phyloP scores from a whole-genome alignment of 2,888 invertebrate species.

The Lomographa bimaculata region DNA sequence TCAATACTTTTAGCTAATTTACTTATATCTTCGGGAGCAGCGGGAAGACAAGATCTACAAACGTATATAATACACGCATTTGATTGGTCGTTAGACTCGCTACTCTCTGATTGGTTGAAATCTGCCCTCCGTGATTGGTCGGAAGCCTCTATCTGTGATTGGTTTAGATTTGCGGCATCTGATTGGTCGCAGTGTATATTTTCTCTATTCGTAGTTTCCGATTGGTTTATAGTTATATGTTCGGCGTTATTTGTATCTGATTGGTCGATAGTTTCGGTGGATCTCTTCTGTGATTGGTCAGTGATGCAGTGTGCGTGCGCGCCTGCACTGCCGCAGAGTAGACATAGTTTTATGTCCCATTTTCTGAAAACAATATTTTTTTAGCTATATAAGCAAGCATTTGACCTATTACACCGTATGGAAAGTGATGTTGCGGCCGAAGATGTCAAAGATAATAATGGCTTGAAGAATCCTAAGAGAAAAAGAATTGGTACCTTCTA shows the following conservation, averaged over 20 bases:
- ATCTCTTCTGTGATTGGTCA: constrained; percentile 15
- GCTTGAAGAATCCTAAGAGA: too few species aligned
- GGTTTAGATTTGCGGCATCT: neutral
- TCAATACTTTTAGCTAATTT: constrained; percentile 43
- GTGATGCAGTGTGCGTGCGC: constrained; percentile 46
- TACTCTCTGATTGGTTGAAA: too few species aligned
- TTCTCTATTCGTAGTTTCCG: neutral
- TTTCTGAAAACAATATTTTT: constrained; percentile 41
- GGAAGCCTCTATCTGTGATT: neutral
- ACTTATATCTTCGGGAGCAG: constrained; percentile 47
- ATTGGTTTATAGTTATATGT: constrained; percentile 1
- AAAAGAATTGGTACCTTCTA: too few species aligned
- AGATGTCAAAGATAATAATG: too few species aligned
- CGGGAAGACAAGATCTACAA: constrained; percentile 52
- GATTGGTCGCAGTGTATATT: neutral
- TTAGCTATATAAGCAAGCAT: too few species aligned
- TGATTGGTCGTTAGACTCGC: neutral
- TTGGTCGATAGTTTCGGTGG: constrained; percentile 3
- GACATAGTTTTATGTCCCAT: constrained; percentile 63
- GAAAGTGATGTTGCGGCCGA: too few species aligned
- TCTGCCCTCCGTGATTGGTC: constrained; percentile 2
- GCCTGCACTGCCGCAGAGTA: constrained; percentile 64
- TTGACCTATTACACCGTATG: too few species aligned
- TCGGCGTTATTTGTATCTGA: constrained; percentile 9
- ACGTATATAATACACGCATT: constrained; percentile 27